Evolutionary conservation across 2,888 invertebrate genomes (phyloP).

Genomic region (Macrophya alboannulata): DNA sequence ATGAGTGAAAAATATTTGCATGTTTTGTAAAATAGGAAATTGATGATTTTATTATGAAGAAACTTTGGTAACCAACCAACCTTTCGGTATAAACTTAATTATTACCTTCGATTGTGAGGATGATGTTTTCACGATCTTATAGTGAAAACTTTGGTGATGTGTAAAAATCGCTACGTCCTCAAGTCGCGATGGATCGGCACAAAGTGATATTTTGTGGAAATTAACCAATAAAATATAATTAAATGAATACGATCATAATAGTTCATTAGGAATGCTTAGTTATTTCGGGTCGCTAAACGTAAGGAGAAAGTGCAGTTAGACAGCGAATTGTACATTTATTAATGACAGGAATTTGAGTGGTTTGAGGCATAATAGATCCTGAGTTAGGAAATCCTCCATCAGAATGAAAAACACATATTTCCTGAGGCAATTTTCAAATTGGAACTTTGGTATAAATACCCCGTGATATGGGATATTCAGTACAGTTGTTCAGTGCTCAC

Average conservation of each 20-base stretch:
- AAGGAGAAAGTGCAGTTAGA: constrained; percentile 18
- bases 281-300: neutral
- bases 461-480: neutral
- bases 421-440: constrained; percentile 54
- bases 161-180: neutral
- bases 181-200: constrained; percentile 6
- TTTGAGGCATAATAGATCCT: constrained; percentile 46
- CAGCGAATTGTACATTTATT: neutral
- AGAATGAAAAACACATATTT: constrained; percentile 50
- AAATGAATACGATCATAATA: neutral
- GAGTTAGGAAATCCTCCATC: constrained; percentile 45
- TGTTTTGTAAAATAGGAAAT: neutral
- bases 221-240: neutral
- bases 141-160: neutral
- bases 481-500: constrained; percentile 55
- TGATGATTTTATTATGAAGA: neutral
- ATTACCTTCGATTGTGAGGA: no score
- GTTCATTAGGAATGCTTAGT: neutral
- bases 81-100: neutral
- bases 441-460: constrained; percentile 51
- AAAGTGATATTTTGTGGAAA: neutral
- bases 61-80: neutral
- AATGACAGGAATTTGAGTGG: constrained; percentile 20
- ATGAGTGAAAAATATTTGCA: neutral
- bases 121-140: neutral